Evolutionary conservation across 2,888 invertebrate species (phyloP).

Genomic region (Hemicrepidius hirtus): DNA sequence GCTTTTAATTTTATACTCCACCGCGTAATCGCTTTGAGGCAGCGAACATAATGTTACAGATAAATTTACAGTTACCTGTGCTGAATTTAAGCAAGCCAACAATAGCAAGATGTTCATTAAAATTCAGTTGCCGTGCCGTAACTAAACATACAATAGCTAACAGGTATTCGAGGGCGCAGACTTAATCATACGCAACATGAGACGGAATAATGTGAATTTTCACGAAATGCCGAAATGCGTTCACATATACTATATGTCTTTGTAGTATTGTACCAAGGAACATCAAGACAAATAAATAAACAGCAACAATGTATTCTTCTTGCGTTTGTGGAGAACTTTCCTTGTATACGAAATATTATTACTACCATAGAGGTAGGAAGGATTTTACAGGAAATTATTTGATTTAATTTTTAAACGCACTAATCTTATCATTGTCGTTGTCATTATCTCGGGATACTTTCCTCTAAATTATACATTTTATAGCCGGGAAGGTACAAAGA

Average conservation of each 20-base stretch:
- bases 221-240: constrained; percentile 4
- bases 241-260: not conserved
- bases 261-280: not conserved
- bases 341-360: too few relatives aligned
- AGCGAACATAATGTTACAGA: constrained; percentile 37
- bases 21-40: constrained; percentile 28
- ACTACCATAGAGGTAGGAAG: too few relatives aligned
- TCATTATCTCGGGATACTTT: too few relatives aligned
- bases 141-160: constrained; percentile 44
- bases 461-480: too few relatives aligned
- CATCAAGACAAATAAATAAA: constrained; percentile 6
- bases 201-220: constrained; percentile 25
- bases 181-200: constrained; percentile 37
- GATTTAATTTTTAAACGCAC: too few relatives aligned
- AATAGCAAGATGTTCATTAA: constrained; percentile 42
- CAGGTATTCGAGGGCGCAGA: constrained; percentile 40
- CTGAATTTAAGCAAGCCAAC: constrained; percentile 42
- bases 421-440: too few relatives aligned
- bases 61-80: constrained; percentile 41
- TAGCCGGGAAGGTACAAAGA: too few relatives aligned
- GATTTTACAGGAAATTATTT: too few relatives aligned
- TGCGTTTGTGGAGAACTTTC: not conserved
- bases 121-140: constrained; percentile 37
- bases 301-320: not conserved
- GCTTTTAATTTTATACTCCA: constrained; percentile 32